phyloP scores from a whole-genome alignment of 2,797 vertebrate species.

The Lepilemur septentrionalis region DNA sequence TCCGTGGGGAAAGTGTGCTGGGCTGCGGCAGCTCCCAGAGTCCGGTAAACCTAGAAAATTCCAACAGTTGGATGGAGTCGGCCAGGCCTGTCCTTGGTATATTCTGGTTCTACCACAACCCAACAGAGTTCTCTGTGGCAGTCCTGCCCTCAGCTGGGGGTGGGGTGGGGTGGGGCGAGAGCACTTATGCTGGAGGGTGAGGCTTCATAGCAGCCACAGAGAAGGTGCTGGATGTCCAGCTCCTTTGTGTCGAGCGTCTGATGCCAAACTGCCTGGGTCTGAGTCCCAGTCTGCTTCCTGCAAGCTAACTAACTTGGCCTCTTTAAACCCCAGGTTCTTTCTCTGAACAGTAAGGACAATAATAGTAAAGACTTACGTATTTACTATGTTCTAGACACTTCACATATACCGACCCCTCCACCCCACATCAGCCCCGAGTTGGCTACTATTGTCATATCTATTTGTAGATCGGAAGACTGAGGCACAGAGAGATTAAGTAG shows the following conservation, averaged over 20 bases:
- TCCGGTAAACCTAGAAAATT: neutral
- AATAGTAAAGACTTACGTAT: neutral
- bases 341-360: neutral
- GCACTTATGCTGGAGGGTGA: neutral
- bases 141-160: neutral
- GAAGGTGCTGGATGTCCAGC: neutral
- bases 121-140: neutral
- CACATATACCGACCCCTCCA: fast-evolving
- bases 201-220: neutral
- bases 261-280: neutral
- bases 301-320: neutral
- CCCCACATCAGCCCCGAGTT: neutral
- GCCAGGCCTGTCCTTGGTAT: neutral
- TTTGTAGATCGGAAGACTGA: neutral
- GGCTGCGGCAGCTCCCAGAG: neutral
- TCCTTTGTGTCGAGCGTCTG: neutral
- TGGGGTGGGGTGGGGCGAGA: neutral
- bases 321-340: neutral
- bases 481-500: neutral
- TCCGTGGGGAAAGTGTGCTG: neutral
- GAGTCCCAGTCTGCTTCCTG: neutral
- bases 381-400: neutral
- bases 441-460: neutral
- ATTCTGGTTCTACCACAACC: neutral
- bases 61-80: neutral